Evolutionary conservation across 2,888 invertebrate species (phyloP), one percentile per base, ranked within the genome.

Genomic region (Fragum sueziense): DNA sequence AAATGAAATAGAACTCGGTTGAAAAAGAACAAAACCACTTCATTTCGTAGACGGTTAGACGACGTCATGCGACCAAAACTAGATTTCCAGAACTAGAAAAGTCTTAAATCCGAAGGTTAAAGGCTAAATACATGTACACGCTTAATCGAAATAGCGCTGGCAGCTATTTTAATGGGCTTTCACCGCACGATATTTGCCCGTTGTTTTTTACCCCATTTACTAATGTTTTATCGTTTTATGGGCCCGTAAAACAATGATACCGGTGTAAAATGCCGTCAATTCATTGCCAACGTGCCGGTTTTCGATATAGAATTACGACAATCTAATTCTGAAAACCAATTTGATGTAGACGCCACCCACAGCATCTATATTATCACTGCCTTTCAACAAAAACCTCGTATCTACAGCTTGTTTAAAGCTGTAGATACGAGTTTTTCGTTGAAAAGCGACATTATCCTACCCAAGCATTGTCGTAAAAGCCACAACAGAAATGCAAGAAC

Each of bases 321-420:
- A 70, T 33, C 70, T 57, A 70, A 70, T 70, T 70, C 29, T 33
- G 34, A 57, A 54, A 70, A 70, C 57, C 72, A 65, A 52, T 51
- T 47, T 62, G 9, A 31, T 33, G 62, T 65, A 62, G 47, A 27
- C 31, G 61, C 72, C 51, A 65, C 61, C 33, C 72, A 59, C 62
- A 72, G 62, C 31, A 62, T 62, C 65, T 52, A 72, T 51, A 51
- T 51, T 72, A n/a, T n/a, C n/a, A n/a, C n/a, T n/a, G n/a, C n/a
- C n/a, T n/a, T n/a, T n/a, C n/a, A n/a, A n/a, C n/a, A n/a, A n/a
- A n/a, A n/a, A n/a, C n/a, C n/a, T n/a, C n/a, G n/a, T n/a, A n/a
- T n/a, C n/a, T n/a, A n/a, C n/a, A n/a, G n/a, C n/a, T n/a, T n/a
- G n/a, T n/a, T n/a, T n/a, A n/a, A n/a, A n/a, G n/a, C n/a, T n/a